Evolutionary conservation across 2,113 vertebrate genomes (phyloP).

Genomic region (Cebidichthys violaceus): DNA sequence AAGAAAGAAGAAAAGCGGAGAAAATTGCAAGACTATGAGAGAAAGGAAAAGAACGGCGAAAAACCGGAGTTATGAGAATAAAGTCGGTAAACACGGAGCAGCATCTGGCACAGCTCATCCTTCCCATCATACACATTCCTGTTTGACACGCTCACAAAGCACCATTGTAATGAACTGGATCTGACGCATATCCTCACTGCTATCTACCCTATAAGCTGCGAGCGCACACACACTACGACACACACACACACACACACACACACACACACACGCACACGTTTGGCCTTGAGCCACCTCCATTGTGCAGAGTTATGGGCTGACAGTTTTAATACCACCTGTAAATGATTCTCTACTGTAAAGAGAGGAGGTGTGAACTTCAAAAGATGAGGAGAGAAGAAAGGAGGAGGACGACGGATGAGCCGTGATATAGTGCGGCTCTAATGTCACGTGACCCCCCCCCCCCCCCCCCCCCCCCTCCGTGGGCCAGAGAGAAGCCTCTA

Average conservation of each 20-base stretch:
- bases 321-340: conserved; percentile 73
- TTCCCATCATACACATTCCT: conserved; percentile 75
- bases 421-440: conserved; percentile 20
- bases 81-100: conserved; percentile 46
- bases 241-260: conserved; percentile 29
- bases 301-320: conserved; percentile 70
- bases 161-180: conserved; percentile 70
- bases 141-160: conserved; percentile 74
- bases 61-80: conserved; percentile 35
- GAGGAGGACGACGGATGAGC: conserved; percentile 26
- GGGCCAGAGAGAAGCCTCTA: too few species aligned
- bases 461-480: too few species aligned
- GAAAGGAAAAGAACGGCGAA: conserved; percentile 10
- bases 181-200: conserved; percentile 64
- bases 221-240: conserved; percentile 13
- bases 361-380: conserved; percentile 70
- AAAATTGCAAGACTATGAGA: not conserved
- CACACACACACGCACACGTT: conserved; percentile 37
- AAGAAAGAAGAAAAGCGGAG: not conserved
- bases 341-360: conserved; percentile 67
- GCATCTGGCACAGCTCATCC: conserved; percentile 68
- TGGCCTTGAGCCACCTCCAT: conserved; percentile 71
- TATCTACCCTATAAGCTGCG: conserved; percentile 45
- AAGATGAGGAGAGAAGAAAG: conserved; percentile 47
- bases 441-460: conserved; percentile 40